Evolutionary conservation across 2,797 vertebrate species (phyloP), one percentile per base, ranked within the genome.

Genomic region (Apogon hyalosoma): DNA sequence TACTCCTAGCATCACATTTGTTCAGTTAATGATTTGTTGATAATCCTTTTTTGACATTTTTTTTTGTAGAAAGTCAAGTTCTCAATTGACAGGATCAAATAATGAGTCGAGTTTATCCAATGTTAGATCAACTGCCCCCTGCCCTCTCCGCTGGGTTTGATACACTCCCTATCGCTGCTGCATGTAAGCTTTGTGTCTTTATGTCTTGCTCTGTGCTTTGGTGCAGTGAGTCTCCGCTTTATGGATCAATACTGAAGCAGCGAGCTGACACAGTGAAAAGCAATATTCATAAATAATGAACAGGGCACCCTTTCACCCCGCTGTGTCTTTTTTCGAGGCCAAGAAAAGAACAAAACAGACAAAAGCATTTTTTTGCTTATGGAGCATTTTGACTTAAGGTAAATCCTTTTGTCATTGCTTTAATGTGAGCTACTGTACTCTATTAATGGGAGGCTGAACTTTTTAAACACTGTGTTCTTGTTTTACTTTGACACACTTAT

Each of bases 211-310:
- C 52, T 80, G 83, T 15, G 68, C 66, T 63, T 3, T 66, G 58
- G 65, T 83, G 82, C 86, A 84, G 56, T 18, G 47, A 80, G 73
- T 79, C 79, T 84, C 67, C 31, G 33, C 65, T 81, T 81, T 83
- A 70, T 69, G 54, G 92, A 93, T 95, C 93, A 87, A 94, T 94
- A 90, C 73, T 14, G 73, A 82, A 85, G 81, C 79, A 83, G 68
- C 60, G 79, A 87, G 92, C 92, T 93, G 92, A 94, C 89, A 86
- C 82, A 53, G 87, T 90, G 90, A 89, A 93, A 93, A 93, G 90
- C 90, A 92, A 92, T 93, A 91, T 94, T 94, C 89, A 94, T 94
- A 90, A 92, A 93, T 94, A 92, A 94, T 94, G 86, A 90, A 93
- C 69, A 55, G 64, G 54, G 38, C 66, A 53, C 79, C 66, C 82